Evolutionary conservation across 2,113 vertebrate genomes (phyloP).

Genomic region (Pyrgilauda ruficollis): DNA sequence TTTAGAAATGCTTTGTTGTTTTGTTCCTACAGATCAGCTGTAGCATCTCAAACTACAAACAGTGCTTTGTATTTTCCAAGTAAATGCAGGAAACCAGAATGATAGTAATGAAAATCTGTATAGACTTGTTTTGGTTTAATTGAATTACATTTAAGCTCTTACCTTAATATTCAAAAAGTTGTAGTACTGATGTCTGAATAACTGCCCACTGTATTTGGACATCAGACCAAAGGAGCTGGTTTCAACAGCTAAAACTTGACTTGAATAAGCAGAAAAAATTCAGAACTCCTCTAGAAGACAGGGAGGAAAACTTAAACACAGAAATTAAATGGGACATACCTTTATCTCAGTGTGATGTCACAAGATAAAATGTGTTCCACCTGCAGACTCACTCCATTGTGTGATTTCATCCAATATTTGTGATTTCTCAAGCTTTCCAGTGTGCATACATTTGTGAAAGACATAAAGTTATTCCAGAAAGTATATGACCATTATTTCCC

Average conservation of each 20-base stretch:
- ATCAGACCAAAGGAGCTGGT: neutral
- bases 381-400: neutral
- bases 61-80: neutral
- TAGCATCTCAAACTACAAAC: neutral
- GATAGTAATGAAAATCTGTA: neutral
- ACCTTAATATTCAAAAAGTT: neutral
- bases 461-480: neutral
- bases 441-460: neutral
- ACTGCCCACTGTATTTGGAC: neutral
- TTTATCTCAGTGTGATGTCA: neutral
- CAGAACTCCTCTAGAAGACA: neutral
- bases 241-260: neutral
- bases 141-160: neutral
- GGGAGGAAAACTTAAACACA: neutral
- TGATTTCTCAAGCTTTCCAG: neutral
- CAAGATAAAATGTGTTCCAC: neutral
- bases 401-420: neutral
- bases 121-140: neutral
- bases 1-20: neutral
- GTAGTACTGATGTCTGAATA: neutral
- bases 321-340: neutral
- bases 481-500: neutral
- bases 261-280: neutral
- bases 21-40: neutral
- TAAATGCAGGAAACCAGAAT: neutral